phyloP scores from a whole-genome alignment of 2,113 vertebrate genomes.

The Eleginops maclovinus region DNA sequence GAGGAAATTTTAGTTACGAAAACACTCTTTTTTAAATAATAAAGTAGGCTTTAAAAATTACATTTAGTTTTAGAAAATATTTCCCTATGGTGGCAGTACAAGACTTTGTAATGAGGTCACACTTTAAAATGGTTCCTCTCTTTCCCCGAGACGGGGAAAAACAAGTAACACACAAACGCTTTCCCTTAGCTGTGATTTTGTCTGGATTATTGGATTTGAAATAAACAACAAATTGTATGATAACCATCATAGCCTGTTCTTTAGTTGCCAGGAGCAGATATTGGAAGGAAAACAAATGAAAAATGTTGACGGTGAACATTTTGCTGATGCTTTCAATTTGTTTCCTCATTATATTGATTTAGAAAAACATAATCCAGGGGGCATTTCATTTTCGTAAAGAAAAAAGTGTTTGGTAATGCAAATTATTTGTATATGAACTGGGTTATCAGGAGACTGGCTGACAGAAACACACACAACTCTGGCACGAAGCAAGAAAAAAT shows the following conservation, averaged over 20 bases:
- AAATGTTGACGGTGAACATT: not conserved
- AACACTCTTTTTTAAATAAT: not conserved
- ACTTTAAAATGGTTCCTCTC: too few relatives aligned
- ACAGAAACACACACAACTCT: slow-evolving; percentile 7
- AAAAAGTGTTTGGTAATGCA: not conserved
- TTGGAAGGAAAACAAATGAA: not conserved
- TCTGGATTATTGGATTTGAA: slow-evolving; percentile 10
- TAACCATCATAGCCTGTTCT: not conserved
- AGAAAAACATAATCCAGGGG: not conserved
- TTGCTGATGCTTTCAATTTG: not conserved
- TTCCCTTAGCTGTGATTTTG: not conserved
- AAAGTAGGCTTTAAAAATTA: not conserved
- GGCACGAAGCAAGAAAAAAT: not conserved
- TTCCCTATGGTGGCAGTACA: not conserved
- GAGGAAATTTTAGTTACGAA: not conserved
- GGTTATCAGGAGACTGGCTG: not conserved
- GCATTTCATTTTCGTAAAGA: not conserved
- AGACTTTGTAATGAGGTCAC: not conserved
- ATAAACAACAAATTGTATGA: not conserved
- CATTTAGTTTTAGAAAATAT: not conserved
- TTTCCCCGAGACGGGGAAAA: too few relatives aligned
- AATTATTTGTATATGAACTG: slow-evolving; percentile 1
- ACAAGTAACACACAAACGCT: not conserved
- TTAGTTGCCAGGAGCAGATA: not conserved
- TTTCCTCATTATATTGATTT: not conserved